phyloP scores from a whole-genome alignment of 2,797 vertebrate species.

The Craterocephalus amniculus region DNA sequence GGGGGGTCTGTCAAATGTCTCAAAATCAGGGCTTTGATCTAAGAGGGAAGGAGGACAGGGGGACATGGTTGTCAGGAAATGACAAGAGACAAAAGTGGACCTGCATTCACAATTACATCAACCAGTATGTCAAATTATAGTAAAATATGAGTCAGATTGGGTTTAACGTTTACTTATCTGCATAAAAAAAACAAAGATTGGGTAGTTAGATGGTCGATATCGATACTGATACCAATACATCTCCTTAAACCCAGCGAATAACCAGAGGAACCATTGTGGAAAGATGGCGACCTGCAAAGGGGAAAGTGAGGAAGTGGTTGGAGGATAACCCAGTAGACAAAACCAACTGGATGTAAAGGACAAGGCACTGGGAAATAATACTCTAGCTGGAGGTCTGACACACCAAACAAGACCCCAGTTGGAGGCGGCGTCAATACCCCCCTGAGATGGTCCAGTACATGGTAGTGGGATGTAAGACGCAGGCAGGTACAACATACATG shows the following conservation, averaged over 20 bases:
- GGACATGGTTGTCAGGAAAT: conserved; percentile 36
- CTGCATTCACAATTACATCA: not conserved
- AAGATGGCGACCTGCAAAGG: no score
- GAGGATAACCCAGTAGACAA: no score
- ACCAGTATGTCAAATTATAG: not conserved
- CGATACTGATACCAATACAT: no score
- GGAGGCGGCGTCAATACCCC: not conserved
- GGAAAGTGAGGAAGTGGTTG: no score
- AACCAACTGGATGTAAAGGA: no score
- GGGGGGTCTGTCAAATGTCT: conserved; percentile 53
- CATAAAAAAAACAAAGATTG: no score
- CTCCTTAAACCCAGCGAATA: no score
- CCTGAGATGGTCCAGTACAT: not conserved
- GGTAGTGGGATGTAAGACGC: not conserved
- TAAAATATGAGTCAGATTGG: not conserved
- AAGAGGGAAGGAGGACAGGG: not conserved
- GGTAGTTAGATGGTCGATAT: no score
- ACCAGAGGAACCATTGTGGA: no score
- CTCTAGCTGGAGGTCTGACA: not conserved
- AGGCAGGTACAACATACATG: not conserved
- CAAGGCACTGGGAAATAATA: no score
- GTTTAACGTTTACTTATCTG: no score
- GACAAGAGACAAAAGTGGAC: conserved; percentile 21
- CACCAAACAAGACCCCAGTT: not conserved
- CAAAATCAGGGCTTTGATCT: conserved; percentile 51